These are phyloP conservation scores for Nothoprocta perdicaria DNA, from an alignment of 2,113 vertebrate species.

Conservation along the genomic window DNA sequence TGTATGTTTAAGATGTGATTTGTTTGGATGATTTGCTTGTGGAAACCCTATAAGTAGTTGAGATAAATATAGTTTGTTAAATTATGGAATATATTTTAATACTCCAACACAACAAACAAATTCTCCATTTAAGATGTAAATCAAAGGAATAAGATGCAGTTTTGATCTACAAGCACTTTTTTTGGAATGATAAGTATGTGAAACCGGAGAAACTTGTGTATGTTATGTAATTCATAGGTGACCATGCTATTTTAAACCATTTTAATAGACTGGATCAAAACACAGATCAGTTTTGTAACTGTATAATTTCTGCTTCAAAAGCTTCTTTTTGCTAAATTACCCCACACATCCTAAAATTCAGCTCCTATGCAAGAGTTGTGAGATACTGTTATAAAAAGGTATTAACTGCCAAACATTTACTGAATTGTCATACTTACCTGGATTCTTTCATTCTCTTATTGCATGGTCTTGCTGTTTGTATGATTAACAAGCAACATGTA, in stretches of 20 bases:
- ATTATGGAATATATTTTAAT: background rate
- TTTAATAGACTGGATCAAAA: background rate
- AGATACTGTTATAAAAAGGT: background rate
- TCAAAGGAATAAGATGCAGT: background rate
- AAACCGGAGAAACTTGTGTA: background rate
- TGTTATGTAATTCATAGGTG: background rate
- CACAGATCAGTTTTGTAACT: background rate
- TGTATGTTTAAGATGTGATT: background rate
- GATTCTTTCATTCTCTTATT: background rate
- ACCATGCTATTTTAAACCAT: background rate
- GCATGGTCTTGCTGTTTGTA: background rate
- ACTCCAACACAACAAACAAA: background rate
- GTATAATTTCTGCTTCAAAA: background rate
- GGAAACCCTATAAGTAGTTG: background rate
- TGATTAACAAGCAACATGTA: background rate
- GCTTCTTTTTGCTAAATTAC: background rate
- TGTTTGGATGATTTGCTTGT: background rate
- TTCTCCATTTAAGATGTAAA: background rate
- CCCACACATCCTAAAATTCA: background rate
- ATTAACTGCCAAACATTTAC: background rate
- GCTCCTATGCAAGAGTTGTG: background rate
- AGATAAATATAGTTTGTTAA: background rate
- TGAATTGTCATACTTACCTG: background rate
- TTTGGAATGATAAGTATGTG: background rate
- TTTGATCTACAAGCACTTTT: background rate